These are phyloP conservation scores for Schizopygopsis pylzovi DNA, from an alignment of 2,797 vertebrate genomes.

Conservation along the genomic window DNA sequence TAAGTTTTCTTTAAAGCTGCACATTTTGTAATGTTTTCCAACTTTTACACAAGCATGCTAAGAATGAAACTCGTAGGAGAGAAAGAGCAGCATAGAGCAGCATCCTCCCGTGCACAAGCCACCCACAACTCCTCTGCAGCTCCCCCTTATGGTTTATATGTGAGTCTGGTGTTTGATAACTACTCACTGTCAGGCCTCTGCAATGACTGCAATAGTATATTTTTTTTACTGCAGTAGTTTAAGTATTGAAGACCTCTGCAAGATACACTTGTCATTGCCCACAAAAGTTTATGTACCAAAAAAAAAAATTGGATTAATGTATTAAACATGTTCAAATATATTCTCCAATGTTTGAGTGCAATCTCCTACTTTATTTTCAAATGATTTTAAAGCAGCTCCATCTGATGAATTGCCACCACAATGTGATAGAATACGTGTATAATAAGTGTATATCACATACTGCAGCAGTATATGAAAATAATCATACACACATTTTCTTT, in stretches of 20 bases:
- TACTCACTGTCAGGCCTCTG: background rate
- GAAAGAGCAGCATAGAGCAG: background rate
- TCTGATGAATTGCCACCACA: background rate
- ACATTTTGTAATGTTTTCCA: background rate
- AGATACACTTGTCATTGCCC: background rate
- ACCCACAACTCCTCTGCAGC: constrained; percentile 12
- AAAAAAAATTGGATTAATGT: background rate
- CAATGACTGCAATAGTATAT: background rate
- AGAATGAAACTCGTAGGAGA: background rate
- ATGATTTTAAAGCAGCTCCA: background rate
- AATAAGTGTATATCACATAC: background rate
- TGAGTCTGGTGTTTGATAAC: background rate
- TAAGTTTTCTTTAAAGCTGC: background rate
- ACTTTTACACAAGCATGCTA: background rate
- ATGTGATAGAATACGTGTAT: background rate
- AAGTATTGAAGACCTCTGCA: background rate
- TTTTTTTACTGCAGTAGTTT: background rate
- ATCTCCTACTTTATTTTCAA: background rate
- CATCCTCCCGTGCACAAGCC: background rate
- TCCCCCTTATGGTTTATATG: constrained; percentile 20
- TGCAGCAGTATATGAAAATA: background rate
- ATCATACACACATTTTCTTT: background rate
- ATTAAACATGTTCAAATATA: background rate
- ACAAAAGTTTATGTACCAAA: background rate
- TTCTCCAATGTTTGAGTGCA: background rate